Evolutionary conservation across 2,113 vertebrate genomes (phyloP), one percentile per base, ranked within the genome.

Genomic region (Microtus pennsylvanicus): DNA sequence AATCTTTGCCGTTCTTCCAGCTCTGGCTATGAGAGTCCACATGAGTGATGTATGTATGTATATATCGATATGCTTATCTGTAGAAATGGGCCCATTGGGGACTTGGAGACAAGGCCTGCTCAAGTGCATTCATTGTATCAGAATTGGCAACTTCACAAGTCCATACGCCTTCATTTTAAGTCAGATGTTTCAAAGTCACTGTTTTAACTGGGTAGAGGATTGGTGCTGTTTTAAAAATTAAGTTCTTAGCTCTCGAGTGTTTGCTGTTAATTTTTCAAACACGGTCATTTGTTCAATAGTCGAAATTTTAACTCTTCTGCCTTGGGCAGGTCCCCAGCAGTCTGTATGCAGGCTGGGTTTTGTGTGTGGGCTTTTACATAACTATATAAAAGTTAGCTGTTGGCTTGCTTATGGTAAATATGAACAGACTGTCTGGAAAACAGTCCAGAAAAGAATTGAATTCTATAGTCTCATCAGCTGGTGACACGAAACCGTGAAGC

Each of bases 351-450:
- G 94, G 92, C 87, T 89, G 86, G 38, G 8, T 91, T 74, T 80
- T 82, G 92, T 67, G 72, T 77, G 28, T 30, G 90, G 94, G 95
- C 92, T 91, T 94, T 87, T n/a, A 16, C 47, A 38, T 88, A 33
- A 87, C 28, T 89, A 70, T 81, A 30, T 80, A n/a, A 70, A 90
- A 61, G 83, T 80, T 78, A 80, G 75, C 89, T 87, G n/a, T 93
- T 85, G 94, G 95, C 95, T 95, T 90, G 93, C 47, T 95, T 89
- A 17, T 76, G 81, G 28, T 90, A 52, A 80, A 86, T 61, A 76
- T 89, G 83, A 96, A 94, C 97, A 96, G 98, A 88, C 52, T 97
- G 83, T 96, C 97, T 96, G 93, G 97, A 95, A 96, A 90, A 97
- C 94, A 97, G 96, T 96, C 94, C 95, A 83, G 96, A 96, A 97